Evolutionary conservation across 2,113 vertebrate genomes (phyloP).

Genomic region (Sebastes fasciatus): DNA sequence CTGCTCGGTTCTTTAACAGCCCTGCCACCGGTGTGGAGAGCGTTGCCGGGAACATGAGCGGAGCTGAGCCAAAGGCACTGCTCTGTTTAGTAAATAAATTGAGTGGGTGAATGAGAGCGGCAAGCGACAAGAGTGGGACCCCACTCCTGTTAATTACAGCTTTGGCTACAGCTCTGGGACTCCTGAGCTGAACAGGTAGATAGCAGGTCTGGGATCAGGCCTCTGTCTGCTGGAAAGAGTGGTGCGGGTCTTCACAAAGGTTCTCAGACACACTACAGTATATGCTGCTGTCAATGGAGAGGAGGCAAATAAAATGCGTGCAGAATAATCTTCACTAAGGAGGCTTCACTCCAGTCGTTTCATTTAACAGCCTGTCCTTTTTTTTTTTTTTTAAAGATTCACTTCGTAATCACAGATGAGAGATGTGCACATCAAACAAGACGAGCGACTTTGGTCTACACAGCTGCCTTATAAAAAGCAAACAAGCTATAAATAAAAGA

Average conservation of each 20-base stretch:
- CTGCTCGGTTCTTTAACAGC: constrained; percentile 64
- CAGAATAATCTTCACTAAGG: constrained; percentile 68
- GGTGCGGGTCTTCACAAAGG: constrained; percentile 14
- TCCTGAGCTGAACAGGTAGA: constrained; percentile 55
- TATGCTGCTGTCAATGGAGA: constrained; percentile 60
- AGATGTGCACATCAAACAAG: constrained; percentile 84
- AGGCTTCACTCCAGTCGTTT: constrained; percentile 73
- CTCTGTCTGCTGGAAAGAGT: constrained; percentile 17
- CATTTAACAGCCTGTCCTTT: constrained; percentile 78
- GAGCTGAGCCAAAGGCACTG: constrained; percentile 55
- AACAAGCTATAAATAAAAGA: constrained; percentile 87
- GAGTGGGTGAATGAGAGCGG: constrained; percentile 76
- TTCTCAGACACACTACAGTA: constrained; percentile 48
- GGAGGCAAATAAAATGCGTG: constrained; percentile 62
- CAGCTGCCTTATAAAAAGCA: constrained; percentile 85
- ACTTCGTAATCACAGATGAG: constrained; percentile 83
- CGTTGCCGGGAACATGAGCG: constrained; percentile 60
- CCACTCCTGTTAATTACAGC: constrained; percentile 76
- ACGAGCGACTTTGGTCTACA: constrained; percentile 79
- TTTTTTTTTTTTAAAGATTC: constrained; percentile 71
- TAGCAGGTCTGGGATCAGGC: constrained; percentile 29
- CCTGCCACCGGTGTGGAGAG: constrained; percentile 40
- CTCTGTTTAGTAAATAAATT: constrained; percentile 80
- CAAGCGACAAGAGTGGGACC: constrained; percentile 51
- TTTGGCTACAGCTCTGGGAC: constrained; percentile 58